Conservation (phyloP, 2,888 invertebrate genomes). For the Digitonthophagus gazella region DNA sequence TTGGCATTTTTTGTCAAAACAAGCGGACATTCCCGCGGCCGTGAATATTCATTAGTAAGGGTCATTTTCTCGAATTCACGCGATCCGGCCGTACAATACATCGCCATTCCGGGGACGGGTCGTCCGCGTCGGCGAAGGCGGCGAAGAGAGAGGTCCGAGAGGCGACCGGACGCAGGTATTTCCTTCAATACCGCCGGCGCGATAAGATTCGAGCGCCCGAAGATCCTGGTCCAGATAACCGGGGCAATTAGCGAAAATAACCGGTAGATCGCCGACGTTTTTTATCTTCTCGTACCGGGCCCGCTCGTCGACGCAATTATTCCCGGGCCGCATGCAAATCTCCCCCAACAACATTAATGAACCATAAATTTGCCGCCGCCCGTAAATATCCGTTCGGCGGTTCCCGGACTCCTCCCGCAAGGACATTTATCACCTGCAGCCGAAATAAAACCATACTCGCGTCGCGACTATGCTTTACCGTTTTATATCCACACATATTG, state of each 20-base stretch:
- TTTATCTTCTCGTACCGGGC: conserved; percentile 1
- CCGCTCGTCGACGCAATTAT: not conserved
- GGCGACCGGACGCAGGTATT: conserved; percentile 6
- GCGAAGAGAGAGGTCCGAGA: not conserved
- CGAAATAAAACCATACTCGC: no score
- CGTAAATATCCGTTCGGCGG: not conserved
- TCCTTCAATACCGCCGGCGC: conserved; percentile 8
- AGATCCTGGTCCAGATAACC: conserved; percentile 10
- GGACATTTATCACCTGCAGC: not conserved
- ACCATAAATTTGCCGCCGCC: not conserved
- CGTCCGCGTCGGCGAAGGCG: no score
- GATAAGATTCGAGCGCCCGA: conserved; percentile 13
- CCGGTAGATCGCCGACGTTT: conserved; percentile 14
- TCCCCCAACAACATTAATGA: not conserved
- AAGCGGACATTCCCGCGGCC: conserved; percentile 13
- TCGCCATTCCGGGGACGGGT: not conserved
- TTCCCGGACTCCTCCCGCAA: not conserved
- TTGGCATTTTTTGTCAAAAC: conserved; percentile 15
- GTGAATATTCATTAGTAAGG: conserved; percentile 13
- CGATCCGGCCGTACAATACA: conserved; percentile 15
- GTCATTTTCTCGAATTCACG: conserved; percentile 15
- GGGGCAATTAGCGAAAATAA: conserved; percentile 16
- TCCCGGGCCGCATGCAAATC: not conserved
- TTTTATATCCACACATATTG: no score
- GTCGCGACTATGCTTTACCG: no score